These are phyloP conservation scores for Enteromius trimaculatus DNA, from an alignment of 2,797 vertebrate species.

Conservation along the genomic window DNA sequence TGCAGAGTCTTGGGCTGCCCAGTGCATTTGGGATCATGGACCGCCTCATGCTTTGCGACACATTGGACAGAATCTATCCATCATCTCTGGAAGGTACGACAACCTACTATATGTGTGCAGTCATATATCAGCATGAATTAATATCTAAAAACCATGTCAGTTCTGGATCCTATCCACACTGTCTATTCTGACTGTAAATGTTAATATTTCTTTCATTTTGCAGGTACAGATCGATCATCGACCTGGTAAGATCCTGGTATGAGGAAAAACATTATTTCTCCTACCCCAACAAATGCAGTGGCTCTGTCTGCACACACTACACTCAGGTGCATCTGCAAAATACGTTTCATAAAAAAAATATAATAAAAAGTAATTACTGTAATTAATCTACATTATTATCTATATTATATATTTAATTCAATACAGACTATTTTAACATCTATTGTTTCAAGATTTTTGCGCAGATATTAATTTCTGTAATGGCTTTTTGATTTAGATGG, in stretches of 20 bases:
- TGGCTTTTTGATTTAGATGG: constrained; percentile 79
- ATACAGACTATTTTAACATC: neutral
- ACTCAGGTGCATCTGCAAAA: constrained; percentile 80
- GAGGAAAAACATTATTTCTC: constrained; percentile 83
- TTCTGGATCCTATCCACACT: neutral
- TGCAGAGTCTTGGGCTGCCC: constrained; percentile 85
- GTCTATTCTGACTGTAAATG: neutral
- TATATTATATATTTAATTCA: neutral
- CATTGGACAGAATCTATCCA: constrained; percentile 88
- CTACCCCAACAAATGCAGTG: constrained; percentile 82
- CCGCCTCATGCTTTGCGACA: constrained; percentile 82
- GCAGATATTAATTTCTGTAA: neutral
- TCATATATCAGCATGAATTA: neutral
- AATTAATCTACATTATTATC: too few relatives aligned
- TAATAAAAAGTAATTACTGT: neutral
- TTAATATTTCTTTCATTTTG: constrained; percentile 1
- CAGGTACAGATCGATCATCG: constrained; percentile 82
- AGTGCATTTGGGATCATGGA: constrained; percentile 87
- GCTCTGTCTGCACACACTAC: constrained; percentile 87
- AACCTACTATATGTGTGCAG: neutral
- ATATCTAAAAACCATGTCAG: neutral
- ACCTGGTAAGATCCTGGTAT: constrained; percentile 85
- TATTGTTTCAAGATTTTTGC: neutral
- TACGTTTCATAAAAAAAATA: neutral
- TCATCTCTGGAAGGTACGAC: constrained; percentile 84